A percentile compares a stretch with the other conserved stretches of the same genome.
These are phyloP conservation scores for Lepus oiostolus DNA, from an alignment of 2,797 vertebrate genomes.

Conservation along the genomic window DNA sequence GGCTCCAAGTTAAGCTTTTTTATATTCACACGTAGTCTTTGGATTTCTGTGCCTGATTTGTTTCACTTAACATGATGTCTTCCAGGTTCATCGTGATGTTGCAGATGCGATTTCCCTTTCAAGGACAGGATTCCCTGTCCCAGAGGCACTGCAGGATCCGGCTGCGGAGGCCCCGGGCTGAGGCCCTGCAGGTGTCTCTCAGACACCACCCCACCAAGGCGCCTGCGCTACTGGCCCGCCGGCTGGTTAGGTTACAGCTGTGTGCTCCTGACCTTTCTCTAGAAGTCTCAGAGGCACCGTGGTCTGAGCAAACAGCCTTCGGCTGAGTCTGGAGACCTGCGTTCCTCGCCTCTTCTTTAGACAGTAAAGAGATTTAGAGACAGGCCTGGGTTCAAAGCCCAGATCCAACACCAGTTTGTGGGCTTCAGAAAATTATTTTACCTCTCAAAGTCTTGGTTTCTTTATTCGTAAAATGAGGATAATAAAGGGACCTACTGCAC, in stretches of 20 bases:
- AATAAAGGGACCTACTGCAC: neutral
- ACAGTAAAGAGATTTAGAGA: neutral
- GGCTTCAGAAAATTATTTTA: conserved; percentile 5
- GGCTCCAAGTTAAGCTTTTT: neutral
- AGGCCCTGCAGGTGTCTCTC: neutral
- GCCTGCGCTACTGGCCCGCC: neutral
- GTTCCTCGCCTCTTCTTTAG: conserved; percentile 6
- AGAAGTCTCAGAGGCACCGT: neutral
- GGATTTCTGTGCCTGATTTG: neutral
- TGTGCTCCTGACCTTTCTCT: conserved; percentile 1
- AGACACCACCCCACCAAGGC: neutral
- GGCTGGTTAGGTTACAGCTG: neutral
- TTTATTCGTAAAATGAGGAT: conserved; percentile 30
- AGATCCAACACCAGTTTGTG: neutral
- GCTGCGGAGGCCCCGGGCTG: neutral
- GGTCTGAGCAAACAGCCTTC: neutral
- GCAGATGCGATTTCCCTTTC: too few relatives aligned
- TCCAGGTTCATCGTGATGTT: neutral
- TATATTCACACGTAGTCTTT: neutral
- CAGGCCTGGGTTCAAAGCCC: neutral
- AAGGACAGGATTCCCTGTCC: neutral
- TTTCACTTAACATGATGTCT: neutral
- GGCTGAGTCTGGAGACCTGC: neutral
- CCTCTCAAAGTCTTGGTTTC: conserved; percentile 32
- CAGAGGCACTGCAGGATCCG: neutral